phyloP scores from a whole-genome alignment of 2,113 vertebrate genomes.

The Sorex fumeus region DNA sequence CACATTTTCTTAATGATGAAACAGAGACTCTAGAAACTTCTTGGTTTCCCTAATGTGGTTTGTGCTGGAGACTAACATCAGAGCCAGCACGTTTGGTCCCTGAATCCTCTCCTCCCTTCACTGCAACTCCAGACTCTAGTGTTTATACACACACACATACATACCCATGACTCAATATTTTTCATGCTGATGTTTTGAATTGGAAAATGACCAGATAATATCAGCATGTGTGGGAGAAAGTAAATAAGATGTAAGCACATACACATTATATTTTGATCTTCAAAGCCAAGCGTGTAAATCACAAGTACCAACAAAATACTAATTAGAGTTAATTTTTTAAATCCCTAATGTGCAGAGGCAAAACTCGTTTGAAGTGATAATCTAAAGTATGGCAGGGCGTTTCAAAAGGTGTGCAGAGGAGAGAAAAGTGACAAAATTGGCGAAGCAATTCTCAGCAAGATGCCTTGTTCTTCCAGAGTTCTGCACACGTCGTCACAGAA shows the following conservation, averaged over 20 bases:
- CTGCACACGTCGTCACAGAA: background rate
- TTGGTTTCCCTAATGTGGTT: background rate
- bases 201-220: slow-evolving; percentile 63
- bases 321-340: slow-evolving; percentile 62
- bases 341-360: slow-evolving; percentile 46
- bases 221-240: slow-evolving; percentile 67
- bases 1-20: slow-evolving; percentile 49
- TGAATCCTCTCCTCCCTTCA: background rate
- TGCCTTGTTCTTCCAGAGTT: slow-evolving; percentile 56
- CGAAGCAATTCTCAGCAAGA: slow-evolving; percentile 59
- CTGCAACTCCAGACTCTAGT: background rate
- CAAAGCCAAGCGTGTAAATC: slow-evolving; percentile 68
- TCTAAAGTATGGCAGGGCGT: slow-evolving; percentile 37
- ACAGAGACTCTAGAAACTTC: background rate
- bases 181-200: slow-evolving; percentile 55
- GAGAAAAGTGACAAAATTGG: slow-evolving; percentile 46
- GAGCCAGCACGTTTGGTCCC: background rate
- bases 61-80: background rate
- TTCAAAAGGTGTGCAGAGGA: slow-evolving; percentile 32
- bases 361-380: slow-evolving; percentile 70
- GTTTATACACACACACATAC: background rate
- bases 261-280: slow-evolving; percentile 60
- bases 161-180: slow-evolving; percentile 64
- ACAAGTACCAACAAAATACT: slow-evolving; percentile 64
- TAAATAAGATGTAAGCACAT: slow-evolving; percentile 54